Percentiles rank a stretch among this genome's conserved stretches.
Evolutionary conservation across 2,113 vertebrate species (phyloP).

Genomic region (Podilymbus podiceps): DNA sequence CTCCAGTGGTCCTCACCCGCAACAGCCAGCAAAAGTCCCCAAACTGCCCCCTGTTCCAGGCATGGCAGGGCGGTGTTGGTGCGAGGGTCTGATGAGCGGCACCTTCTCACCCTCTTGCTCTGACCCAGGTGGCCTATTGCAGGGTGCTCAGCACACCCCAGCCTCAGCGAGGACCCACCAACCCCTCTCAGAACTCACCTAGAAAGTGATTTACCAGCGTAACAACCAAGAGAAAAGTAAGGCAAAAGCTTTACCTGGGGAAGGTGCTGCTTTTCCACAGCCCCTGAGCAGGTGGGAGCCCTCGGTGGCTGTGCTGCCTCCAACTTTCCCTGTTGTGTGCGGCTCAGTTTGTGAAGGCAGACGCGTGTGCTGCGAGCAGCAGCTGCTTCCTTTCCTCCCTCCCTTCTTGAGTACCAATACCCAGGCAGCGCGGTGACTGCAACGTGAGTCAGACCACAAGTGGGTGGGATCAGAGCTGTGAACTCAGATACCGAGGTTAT

Average conservation of each 20-base stretch:
- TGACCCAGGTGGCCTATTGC: not conserved
- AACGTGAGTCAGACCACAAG: conserved; percentile 46
- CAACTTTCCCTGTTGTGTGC: not conserved
- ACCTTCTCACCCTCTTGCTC: not conserved
- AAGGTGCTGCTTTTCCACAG: not conserved
- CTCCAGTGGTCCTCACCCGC: not conserved
- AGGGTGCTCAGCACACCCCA: not conserved
- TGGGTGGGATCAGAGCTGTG: conserved; percentile 38
- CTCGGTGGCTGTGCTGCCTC: not conserved
- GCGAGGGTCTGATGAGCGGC: rapidly evolving
- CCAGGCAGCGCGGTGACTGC: conserved; percentile 19
- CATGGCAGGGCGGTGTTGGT: too few species aligned
- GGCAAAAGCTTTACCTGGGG: conserved; percentile 54
- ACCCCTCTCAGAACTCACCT: not conserved
- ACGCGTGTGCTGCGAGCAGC: not conserved
- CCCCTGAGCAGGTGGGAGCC: not conserved
- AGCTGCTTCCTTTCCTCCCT: not conserved
- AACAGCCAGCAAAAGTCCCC: not conserved
- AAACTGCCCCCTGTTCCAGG: not conserved
- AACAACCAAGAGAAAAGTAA: not conserved
- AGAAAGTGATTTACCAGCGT: not conserved
- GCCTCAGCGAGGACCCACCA: not conserved
- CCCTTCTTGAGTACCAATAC: not conserved
- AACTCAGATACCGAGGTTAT: not conserved
- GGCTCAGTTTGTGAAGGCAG: not conserved